These are phyloP conservation scores for Tromatobia lineatoria DNA, from an alignment of 2,888 invertebrate species.

Conservation along the genomic window DNA sequence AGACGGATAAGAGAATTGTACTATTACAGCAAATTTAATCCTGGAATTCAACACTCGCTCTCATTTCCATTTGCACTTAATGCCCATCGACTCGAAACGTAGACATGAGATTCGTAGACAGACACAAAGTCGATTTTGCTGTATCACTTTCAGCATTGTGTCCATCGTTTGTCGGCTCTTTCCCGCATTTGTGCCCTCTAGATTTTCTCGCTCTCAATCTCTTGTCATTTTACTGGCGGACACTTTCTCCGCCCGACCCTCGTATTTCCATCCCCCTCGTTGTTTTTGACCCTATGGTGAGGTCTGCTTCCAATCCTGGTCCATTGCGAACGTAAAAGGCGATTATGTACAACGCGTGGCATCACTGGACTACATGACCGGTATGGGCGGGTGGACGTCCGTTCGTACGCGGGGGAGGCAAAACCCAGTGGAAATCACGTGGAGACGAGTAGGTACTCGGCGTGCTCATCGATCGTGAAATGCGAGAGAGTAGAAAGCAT, in stretches of 20 bases:
- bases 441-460: slow-evolving; percentile 56
- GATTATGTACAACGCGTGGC: slow-evolving; percentile 36
- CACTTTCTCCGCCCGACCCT: slow-evolving; percentile 67
- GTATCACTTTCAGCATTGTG: slow-evolving; percentile 2
- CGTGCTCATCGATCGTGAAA: slow-evolving; percentile 55
- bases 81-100: background rate
- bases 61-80: slow-evolving; percentile 23
- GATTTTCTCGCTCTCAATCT: slow-evolving; percentile 54
- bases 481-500: slow-evolving; percentile 44
- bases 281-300: slow-evolving; percentile 30
- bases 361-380: background rate
- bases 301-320: slow-evolving; percentile 64
- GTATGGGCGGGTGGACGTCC: slow-evolving; percentile 9
- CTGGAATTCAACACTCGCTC: background rate
- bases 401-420: slow-evolving; percentile 37
- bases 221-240: slow-evolving; percentile 60
- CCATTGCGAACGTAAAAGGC: slow-evolving; percentile 65
- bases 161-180: slow-evolving; percentile 14
- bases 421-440: slow-evolving; percentile 59
- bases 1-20: background rate
- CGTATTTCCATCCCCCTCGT: slow-evolving; percentile 10
- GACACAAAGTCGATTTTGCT: slow-evolving; percentile 38
- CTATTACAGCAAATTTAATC: too few relatives aligned
- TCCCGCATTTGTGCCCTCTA: background rate
- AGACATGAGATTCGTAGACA: slow-evolving; percentile 3